These are phyloP conservation scores for Malaclemys terrapin DNA, from an alignment of 2,113 vertebrate genomes.

Conservation along the genomic window DNA sequence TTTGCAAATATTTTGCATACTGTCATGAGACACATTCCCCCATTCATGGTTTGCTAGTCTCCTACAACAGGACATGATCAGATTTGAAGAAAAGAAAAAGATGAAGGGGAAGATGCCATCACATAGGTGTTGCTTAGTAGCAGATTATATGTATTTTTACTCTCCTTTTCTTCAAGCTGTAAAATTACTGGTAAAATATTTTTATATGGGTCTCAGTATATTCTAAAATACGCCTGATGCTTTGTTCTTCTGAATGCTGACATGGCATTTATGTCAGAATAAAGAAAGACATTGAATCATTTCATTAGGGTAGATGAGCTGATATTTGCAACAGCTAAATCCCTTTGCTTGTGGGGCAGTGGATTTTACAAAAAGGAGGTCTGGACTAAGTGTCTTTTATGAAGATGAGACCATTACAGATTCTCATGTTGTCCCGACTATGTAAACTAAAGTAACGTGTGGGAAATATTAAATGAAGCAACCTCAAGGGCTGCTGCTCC, in stretches of 20 bases:
- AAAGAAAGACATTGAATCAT: slow-evolving; percentile 3
- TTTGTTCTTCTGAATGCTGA: background rate
- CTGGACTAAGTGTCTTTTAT: background rate
- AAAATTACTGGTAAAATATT: slow-evolving; percentile 17
- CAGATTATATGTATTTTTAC: background rate
- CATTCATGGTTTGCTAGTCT: background rate
- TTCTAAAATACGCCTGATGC: slow-evolving; percentile 7
- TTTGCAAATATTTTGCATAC: background rate
- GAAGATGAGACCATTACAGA: background rate
- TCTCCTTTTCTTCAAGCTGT: background rate
- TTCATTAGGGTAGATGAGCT: background rate
- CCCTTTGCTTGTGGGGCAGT: background rate
- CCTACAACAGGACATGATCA: background rate
- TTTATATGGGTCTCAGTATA: background rate
- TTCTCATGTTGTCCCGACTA: background rate
- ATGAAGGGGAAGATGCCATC: background rate
- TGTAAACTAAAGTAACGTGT: background rate
- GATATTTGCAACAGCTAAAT: slow-evolving; percentile 8
- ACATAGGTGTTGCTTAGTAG: background rate
- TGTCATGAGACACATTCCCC: background rate
- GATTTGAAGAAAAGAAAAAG: background rate
- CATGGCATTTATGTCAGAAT: slow-evolving; percentile 9
- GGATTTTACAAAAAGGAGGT: background rate
- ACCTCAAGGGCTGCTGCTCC: background rate
- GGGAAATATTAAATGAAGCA: background rate